Conservation (phyloP, 1,140 invertebrate genomes). For the Polypedilum vanderplanki region DNA sequence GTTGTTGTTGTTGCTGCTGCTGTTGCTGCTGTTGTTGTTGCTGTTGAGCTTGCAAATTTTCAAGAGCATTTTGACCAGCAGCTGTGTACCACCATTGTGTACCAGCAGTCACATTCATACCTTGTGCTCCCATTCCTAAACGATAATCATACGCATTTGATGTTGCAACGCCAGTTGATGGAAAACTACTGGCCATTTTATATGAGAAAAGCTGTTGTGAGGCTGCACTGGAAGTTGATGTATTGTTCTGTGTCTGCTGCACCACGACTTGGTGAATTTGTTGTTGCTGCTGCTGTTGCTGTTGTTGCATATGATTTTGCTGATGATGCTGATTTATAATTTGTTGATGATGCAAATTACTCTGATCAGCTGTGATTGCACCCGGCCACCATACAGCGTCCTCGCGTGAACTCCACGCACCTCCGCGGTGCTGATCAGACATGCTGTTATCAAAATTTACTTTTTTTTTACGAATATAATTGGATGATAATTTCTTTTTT, state of each 20-base stretch:
- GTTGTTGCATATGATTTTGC: slow-evolving; percentile 36
- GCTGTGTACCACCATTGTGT: slow-evolving; percentile 60
- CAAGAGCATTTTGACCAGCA: slow-evolving; percentile 47
- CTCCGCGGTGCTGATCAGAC: slow-evolving; percentile 37
- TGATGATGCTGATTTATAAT: slow-evolving; percentile 35
- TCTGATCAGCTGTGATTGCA: slow-evolving; percentile 42
- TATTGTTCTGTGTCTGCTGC: slow-evolving; percentile 47
- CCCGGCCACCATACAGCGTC: slow-evolving; percentile 56
- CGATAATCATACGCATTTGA: slow-evolving; percentile 53
- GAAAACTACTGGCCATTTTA: slow-evolving; percentile 75
- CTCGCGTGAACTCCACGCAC: slow-evolving; percentile 56
- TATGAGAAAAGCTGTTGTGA: slow-evolving; percentile 72
- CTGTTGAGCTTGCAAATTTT: slow-evolving; percentile 47
- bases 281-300: slow-evolving; percentile 51
- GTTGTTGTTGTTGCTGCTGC: slow-evolving; percentile 33
- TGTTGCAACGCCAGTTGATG: slow-evolving; percentile 45
- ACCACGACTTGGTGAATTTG: slow-evolving; percentile 49
- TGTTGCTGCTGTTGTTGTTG: slow-evolving; percentile 45
- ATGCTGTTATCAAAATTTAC: background rate
- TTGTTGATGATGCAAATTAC: slow-evolving; percentile 36
- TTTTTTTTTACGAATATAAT: background rate
- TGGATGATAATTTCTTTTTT: background rate
- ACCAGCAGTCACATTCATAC: slow-evolving; percentile 47
- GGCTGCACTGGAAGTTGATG: slow-evolving; percentile 51
- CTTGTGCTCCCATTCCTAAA: slow-evolving; percentile 47